A percentile compares a stretch with the other conserved stretches of the same genome.
Evolutionary conservation across 2,888 invertebrate species (phyloP).

Genomic region (Epistrophe eligans): DNA sequence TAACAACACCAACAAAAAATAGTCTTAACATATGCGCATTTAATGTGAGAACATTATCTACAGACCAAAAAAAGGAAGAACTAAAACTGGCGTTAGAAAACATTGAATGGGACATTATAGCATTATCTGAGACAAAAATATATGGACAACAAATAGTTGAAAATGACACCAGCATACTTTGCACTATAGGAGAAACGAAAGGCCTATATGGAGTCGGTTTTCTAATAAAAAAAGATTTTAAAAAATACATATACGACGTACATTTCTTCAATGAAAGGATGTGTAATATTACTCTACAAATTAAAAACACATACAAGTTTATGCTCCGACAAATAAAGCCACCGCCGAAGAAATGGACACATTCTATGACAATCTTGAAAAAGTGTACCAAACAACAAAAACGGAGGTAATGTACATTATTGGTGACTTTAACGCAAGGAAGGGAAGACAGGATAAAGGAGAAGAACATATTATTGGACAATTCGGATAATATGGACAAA

Average conservation of each 20-base stretch:
- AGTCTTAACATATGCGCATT: slow-evolving; percentile 1
- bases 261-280: background rate
- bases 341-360: background rate
- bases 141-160: slow-evolving; percentile 3
- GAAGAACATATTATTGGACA: background rate
- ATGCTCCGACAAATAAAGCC: background rate
- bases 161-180: background rate
- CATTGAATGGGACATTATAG: background rate
- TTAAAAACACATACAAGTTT: background rate
- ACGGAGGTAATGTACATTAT: slow-evolving; percentile 1
- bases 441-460: background rate
- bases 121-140: background rate
- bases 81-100: background rate
- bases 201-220: slow-evolving; percentile 1
- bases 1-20: no score
- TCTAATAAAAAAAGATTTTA: background rate
- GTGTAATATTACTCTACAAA: background rate
- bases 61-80: background rate
- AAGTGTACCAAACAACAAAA: slow-evolving; percentile 1
- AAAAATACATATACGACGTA: no score
- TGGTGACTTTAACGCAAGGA: background rate
- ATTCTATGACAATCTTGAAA: background rate
- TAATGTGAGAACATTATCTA: background rate
- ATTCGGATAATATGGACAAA: background rate
- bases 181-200: background rate